Conservation (phyloP, 2,888 invertebrate species). For the Harpagoxenus sublaevis region DNA sequence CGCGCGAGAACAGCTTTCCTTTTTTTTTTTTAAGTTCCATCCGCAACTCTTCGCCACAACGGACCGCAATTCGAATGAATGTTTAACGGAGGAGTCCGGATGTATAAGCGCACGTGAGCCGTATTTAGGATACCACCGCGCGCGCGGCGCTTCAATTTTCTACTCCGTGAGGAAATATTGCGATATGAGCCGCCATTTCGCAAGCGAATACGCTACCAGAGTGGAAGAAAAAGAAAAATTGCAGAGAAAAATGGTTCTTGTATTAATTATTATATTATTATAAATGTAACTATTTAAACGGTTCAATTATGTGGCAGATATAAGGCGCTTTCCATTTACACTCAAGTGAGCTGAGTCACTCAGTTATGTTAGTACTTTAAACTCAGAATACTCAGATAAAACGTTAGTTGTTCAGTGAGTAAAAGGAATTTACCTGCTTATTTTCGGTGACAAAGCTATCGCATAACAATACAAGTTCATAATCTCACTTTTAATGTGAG, state of each 20-base stretch:
- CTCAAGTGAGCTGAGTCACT: too few species aligned
- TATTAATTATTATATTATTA: neutral
- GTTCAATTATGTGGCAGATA: neutral
- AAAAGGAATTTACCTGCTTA: too few species aligned
- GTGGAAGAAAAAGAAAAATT: neutral
- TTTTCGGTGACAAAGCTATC: too few species aligned
- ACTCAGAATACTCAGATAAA: too few species aligned
- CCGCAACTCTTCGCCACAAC: slow-evolving; percentile 58
- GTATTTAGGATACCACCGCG: slow-evolving; percentile 53
- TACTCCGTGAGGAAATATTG: slow-evolving; percentile 13
- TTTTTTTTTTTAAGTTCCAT: slow-evolving; percentile 72
- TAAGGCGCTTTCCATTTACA: too few species aligned
- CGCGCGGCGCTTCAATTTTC: slow-evolving; percentile 40
- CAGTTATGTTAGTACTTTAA: too few species aligned
- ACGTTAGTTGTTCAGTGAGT: too few species aligned
- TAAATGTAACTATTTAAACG: neutral
- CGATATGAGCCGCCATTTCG: slow-evolving; percentile 13
- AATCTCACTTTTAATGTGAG: too few species aligned
- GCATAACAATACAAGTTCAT: too few species aligned
- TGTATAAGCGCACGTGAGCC: slow-evolving; percentile 43
- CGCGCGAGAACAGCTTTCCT: slow-evolving; percentile 48
- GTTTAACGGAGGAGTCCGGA: slow-evolving; percentile 73
- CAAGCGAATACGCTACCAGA: neutral
- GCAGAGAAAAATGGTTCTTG: neutral
- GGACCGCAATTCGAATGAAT: slow-evolving; percentile 75